A percentile compares a stretch with the other conserved stretches of the same genome.
Evolutionary conservation across 2,888 invertebrate genomes (phyloP).

Genomic region (Exephanes ischioxanthus): DNA sequence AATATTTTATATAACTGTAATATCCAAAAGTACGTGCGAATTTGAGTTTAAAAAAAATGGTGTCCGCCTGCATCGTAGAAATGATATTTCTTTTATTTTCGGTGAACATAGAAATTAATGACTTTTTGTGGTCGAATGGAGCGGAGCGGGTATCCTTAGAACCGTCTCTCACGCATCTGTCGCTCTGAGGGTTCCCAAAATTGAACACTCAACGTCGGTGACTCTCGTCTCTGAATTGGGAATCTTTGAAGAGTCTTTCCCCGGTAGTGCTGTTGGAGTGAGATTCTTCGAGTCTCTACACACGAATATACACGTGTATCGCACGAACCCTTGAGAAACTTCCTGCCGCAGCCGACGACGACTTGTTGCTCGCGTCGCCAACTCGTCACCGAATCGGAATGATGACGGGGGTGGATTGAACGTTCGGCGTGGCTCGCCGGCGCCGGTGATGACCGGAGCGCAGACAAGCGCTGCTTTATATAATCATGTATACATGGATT

Average conservation of each 20-base stretch:
- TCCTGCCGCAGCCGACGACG: constrained; percentile 15
- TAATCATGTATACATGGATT: too few relatives aligned
- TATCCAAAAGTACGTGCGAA: too few relatives aligned
- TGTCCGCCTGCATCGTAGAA: too few relatives aligned
- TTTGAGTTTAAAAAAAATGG: too few relatives aligned
- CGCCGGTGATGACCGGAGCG: constrained; percentile 50
- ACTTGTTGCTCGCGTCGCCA: constrained; percentile 50
- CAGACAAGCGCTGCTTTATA: constrained; percentile 19
- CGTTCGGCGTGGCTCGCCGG: constrained; percentile 33
- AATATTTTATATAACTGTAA: too few relatives aligned
- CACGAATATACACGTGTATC: background rate
- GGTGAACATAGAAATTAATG: background rate
- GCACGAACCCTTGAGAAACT: constrained; percentile 43
- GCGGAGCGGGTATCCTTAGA: background rate
- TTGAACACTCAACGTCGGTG: constrained; percentile 56
- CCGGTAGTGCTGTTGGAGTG: background rate
- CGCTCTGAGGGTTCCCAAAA: constrained; percentile 29
- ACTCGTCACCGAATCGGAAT: constrained; percentile 53
- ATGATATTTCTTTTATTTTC: background rate
- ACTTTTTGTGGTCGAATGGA: background rate
- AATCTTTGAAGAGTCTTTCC: constrained; percentile 4
- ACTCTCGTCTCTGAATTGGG: constrained; percentile 40
- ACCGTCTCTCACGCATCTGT: constrained; percentile 52
- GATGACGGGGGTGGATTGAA: constrained; percentile 59
- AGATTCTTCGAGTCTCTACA: background rate